Base-by-base conservation (phyloP, 2,797 vertebrate species). In the Chelonia mydas region DNA sequence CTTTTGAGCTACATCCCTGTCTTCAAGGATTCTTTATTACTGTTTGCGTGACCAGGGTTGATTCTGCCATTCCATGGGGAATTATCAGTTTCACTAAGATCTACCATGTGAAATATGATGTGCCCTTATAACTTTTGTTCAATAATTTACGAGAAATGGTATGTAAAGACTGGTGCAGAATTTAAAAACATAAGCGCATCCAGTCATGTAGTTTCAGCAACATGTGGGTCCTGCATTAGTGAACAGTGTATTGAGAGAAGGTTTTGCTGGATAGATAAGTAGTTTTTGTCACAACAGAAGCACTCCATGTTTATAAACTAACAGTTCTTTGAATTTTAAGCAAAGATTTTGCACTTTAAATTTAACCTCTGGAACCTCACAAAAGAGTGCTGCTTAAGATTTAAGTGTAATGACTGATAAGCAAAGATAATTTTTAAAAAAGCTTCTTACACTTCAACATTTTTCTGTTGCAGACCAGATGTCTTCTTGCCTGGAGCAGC, bases 401-500 rank as follows among this genome's bases (percentile, higher is more conserved):
- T 59, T 28, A 0, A 83, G 84, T 6, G 55, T 81, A 94, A 68
- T 59, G 51, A 92, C 16, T 31, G 27, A 28, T 3, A 78, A 92
- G 74, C 4, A 95, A 84, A 90, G 72, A n/a, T 12, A 72, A 82
- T 17, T 33, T 87, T 57, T 23, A 84, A 72, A 86, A 92, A 87
- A 86, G 21, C 84, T 81, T 98, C 99, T 99, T 98, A 99, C 99
- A 99, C 98, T 98, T 99, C 99, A 98, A 99, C 99, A 97, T 99
- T 99, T 98, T 99, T 99, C 98, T 99, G 99, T 97, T 99, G 99
- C 98, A 99, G 98, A 97, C 99, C 99, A 98, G 99, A 98, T 91
- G 99, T 99, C 98, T 99, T 99, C 99, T 99, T 99, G 96, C 99
- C 99, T 50, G 99, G 99, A 98, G 99, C 99, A 98, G 99, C 98